Evolutionary conservation across 2,888 invertebrate genomes (phyloP).

Genomic region (Clivina fossor): DNA sequence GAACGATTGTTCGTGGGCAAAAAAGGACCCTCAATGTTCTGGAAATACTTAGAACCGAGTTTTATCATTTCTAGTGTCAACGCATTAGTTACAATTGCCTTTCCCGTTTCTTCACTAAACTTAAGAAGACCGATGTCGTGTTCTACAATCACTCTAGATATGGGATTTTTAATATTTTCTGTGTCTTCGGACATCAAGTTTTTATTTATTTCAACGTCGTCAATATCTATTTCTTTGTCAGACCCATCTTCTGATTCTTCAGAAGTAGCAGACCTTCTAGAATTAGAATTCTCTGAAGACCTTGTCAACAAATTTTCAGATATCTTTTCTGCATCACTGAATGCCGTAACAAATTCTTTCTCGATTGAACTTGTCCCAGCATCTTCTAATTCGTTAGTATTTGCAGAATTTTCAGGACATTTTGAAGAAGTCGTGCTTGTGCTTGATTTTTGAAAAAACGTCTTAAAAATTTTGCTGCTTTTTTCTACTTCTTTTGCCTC

Average conservation of each 20-base stretch:
- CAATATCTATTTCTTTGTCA: background rate
- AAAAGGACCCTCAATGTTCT: background rate
- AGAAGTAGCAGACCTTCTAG: background rate
- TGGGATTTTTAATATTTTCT: background rate
- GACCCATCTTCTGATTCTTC: slow-evolving; percentile 1
- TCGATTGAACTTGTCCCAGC: background rate
- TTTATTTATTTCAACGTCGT: background rate
- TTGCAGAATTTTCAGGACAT: background rate
- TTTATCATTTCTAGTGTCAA: slow-evolving; percentile 3
- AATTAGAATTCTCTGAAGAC: background rate
- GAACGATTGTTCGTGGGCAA: slow-evolving; percentile 1
- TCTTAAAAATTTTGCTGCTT: background rate
- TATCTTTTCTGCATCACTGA: background rate
- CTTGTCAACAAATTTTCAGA: background rate
- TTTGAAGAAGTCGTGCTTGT: background rate
- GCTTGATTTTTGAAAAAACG: background rate
- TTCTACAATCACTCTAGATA: background rate
- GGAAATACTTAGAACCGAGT: slow-evolving; percentile 6
- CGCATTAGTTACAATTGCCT: background rate
- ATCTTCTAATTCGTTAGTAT: background rate
- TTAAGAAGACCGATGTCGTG: background rate
- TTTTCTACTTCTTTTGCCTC: background rate
- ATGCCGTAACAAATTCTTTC: background rate
- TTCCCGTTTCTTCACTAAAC: background rate
- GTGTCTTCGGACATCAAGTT: background rate